These are phyloP conservation scores for Pteria penguin DNA, from an alignment of 2,888 invertebrate species.

Conservation along the genomic window DNA sequence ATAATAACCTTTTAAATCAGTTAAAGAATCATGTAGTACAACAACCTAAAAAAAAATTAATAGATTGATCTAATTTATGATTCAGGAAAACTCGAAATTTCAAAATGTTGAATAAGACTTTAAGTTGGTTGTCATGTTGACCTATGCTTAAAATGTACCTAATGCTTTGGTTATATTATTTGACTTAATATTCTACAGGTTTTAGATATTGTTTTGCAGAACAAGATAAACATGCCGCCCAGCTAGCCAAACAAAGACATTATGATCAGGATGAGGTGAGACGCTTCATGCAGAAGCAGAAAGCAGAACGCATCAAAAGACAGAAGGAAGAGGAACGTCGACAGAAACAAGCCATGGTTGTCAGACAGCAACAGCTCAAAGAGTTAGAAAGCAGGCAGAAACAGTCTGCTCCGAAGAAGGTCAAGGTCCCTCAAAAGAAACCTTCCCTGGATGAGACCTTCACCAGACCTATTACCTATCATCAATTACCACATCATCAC, in stretches of 20 bases:
- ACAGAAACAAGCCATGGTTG: constrained; percentile 76
- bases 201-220: constrained; percentile 43
- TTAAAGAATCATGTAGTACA: too few relatives aligned
- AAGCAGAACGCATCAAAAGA: constrained; percentile 81
- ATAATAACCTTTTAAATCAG: too few relatives aligned
- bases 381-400: constrained; percentile 66
- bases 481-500: constrained; percentile 54
- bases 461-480: constrained; percentile 31
- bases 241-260: constrained; percentile 82
- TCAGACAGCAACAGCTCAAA: constrained; percentile 76
- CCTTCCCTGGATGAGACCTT: constrained; percentile 30
- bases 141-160: too few relatives aligned
- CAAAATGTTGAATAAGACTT: too few relatives aligned
- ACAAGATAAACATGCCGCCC: constrained; percentile 55
- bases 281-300: constrained; percentile 83
- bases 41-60: too few relatives aligned
- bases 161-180: too few relatives aligned
- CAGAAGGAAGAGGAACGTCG: constrained; percentile 78
- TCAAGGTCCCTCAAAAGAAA: constrained; percentile 36
- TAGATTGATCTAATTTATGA: too few relatives aligned
- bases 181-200: neutral
- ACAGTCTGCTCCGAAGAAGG: constrained; percentile 46
- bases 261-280: constrained; percentile 83
- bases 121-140: too few relatives aligned
- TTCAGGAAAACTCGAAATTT: too few relatives aligned